These are phyloP conservation scores for Siniperca scherzeri DNA, from an alignment of 2,797 vertebrate species.

Conservation along the genomic window DNA sequence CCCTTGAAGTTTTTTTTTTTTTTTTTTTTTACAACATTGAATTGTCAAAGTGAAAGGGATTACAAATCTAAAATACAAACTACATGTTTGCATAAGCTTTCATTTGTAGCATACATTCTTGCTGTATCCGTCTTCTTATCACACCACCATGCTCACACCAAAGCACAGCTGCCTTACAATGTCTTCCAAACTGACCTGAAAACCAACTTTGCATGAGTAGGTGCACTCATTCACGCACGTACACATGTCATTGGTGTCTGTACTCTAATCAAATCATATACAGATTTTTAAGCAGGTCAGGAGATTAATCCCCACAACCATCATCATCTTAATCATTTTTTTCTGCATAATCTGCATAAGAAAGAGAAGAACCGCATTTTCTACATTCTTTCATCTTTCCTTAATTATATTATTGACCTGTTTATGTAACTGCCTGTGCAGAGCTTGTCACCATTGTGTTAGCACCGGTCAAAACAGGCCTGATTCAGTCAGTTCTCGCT, in stretches of 20 bases:
- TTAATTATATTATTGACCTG: conserved; percentile 4
- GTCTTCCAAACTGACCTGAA: conserved; percentile 16
- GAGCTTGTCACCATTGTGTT: conserved; percentile 12
- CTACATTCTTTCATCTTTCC: conserved; percentile 11
- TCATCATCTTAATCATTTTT: conserved; percentile 11
- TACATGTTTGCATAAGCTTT: not conserved
- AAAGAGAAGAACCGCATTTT: not conserved
- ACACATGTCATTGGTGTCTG: not conserved
- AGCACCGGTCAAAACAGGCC: conserved; percentile 45
- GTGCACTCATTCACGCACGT: not conserved
- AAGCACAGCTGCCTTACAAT: not conserved
- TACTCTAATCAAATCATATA: conserved; percentile 28
- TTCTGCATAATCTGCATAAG: conserved; percentile 8
- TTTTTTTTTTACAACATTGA: not conserved
- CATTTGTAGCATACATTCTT: not conserved
- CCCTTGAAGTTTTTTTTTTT: no score
- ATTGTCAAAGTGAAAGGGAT: no score
- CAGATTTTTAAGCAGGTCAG: conserved; percentile 33
- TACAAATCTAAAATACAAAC: no score
- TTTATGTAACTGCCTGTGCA: conserved; percentile 43
- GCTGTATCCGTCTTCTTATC: not conserved
- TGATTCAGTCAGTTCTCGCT: conserved; percentile 11
- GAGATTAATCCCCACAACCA: conserved; percentile 23
- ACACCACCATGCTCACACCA: not conserved
- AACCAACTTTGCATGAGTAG: not conserved